phyloP scores from a whole-genome alignment of 2,888 invertebrate genomes.

The Unio delphinus region DNA sequence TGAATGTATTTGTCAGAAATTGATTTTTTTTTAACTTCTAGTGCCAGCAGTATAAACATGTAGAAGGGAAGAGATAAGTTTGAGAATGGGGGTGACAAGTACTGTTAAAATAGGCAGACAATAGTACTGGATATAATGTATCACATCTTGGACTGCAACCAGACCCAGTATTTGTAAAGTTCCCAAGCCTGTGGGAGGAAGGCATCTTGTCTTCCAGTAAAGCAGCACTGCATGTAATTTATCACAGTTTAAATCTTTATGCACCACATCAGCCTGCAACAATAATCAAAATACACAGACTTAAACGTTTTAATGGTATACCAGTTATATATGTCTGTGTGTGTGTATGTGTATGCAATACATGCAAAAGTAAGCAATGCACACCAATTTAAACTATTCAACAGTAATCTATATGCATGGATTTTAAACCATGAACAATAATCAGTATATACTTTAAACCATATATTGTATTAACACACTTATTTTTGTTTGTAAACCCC shows the following conservation, averaged over 20 bases:
- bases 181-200: constrained; percentile 57
- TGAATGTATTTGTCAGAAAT: no score
- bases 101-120: constrained; percentile 63
- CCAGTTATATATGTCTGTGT: no score
- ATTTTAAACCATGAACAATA: no score
- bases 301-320: no score
- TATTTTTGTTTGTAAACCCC: no score
- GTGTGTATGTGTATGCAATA: no score
- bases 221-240: constrained; percentile 44
- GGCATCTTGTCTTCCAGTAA: constrained; percentile 62
- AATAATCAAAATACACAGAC: not conserved
- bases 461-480: no score
- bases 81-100: constrained; percentile 59
- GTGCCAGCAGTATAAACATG: constrained; percentile 40
- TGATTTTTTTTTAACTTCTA: no score
- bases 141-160: constrained; percentile 58
- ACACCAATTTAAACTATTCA: no score
- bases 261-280: constrained; percentile 57
- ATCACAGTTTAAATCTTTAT: constrained; percentile 42
- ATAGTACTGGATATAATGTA: constrained; percentile 66
- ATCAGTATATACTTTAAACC: no score
- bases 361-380: no score
- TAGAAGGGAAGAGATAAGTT: constrained; percentile 54
- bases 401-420: no score
- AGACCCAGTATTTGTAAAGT: constrained; percentile 57